phyloP scores from a whole-genome alignment of 2,888 invertebrate species.

The Oasisia sp. region DNA sequence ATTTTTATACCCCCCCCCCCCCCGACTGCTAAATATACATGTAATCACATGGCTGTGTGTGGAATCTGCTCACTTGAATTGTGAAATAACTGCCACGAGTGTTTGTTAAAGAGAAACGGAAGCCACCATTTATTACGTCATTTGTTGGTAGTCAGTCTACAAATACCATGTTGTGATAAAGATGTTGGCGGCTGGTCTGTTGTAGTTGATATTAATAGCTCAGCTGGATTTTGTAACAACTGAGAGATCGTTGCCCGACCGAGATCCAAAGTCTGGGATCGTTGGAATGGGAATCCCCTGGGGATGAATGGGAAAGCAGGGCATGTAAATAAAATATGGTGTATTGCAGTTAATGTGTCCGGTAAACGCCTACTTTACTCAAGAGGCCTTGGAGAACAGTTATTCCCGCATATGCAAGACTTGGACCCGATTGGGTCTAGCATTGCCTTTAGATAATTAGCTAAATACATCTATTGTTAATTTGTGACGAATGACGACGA shows the following conservation, averaged over 20 bases:
- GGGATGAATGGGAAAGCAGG: neutral
- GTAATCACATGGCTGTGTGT: neutral
- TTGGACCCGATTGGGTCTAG: neutral
- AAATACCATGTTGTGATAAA: too few relatives aligned
- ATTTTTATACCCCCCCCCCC: neutral
- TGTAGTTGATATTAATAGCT: too few relatives aligned
- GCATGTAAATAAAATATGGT: neutral
- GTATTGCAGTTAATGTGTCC: neutral
- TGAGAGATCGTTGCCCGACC: too few relatives aligned
- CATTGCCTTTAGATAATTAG: neutral
- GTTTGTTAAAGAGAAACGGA: neutral
- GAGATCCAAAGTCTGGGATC: too few relatives aligned
- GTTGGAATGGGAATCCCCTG: neutral
- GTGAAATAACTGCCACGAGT: neutral
- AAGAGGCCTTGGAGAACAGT: neutral
- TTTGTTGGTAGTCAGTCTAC: too few relatives aligned
- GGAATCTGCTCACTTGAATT: neutral
- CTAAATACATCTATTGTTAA: neutral
- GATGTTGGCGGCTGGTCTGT: too few relatives aligned
- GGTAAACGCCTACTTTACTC: neutral
- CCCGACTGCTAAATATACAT: neutral
- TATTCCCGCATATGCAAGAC: neutral
- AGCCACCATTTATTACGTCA: too few relatives aligned
- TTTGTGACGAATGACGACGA: neutral
- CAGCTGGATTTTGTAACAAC: too few relatives aligned